phyloP scores from a whole-genome alignment of 2,888 invertebrate genomes.

The Morinoia aosen region DNA sequence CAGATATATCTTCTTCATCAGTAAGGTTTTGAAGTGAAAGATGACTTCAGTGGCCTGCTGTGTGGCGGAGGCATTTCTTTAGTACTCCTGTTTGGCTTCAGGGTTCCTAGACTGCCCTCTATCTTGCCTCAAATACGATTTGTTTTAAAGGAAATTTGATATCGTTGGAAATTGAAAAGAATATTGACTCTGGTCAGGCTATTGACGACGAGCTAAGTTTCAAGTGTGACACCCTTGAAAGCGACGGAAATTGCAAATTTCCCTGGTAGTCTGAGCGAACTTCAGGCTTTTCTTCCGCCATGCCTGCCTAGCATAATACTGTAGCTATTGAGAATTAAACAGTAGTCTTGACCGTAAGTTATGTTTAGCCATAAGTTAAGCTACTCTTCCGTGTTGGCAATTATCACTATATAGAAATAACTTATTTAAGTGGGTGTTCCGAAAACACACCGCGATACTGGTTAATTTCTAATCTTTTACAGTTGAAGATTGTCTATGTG shows the following conservation, averaged over 20 bases:
- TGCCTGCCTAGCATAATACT: neutral
- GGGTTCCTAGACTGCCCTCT: no score
- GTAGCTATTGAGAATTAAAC: neutral
- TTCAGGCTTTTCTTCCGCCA: neutral
- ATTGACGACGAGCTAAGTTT: neutral
- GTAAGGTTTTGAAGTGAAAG: no score
- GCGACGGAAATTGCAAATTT: neutral
- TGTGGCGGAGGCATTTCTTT: neutral
- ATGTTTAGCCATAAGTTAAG: neutral
- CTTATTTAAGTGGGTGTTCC: neutral
- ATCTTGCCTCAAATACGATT: no score
- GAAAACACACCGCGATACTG: neutral
- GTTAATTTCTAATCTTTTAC: neutral
- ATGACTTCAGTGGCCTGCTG: neutral
- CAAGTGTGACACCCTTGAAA: neutral
- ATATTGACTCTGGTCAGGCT: neutral
- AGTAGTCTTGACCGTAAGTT: neutral
- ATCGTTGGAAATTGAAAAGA: no score
- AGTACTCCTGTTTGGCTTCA: neutral
- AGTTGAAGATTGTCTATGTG: neutral
- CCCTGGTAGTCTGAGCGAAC: neutral
- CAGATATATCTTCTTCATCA: no score
- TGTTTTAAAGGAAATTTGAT: no score
- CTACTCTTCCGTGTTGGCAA: slow-evolving; percentile 10
- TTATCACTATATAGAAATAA: neutral